Percentiles rank a stretch among this genome's conserved stretches.
Evolutionary conservation across 37 sponge, comb jelly and placozoan genomes (phyloP).

Genomic region (Beroe ovata): DNA sequence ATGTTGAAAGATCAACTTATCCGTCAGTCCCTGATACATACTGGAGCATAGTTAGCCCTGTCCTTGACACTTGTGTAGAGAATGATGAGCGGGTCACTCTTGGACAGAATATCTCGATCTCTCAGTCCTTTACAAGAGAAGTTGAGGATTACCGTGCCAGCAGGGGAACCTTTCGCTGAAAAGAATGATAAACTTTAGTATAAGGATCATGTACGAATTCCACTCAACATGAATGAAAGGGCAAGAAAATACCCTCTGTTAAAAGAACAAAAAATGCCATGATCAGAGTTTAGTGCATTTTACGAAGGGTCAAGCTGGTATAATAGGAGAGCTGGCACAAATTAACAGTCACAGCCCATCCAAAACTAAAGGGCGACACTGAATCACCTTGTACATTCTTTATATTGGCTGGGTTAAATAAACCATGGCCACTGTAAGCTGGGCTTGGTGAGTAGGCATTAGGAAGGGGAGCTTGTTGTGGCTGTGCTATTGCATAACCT

Average conservation of each 20-base stretch:
- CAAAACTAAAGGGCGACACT: no score
- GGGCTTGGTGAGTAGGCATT: conserved; percentile 8
- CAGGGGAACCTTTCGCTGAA: conserved; percentile 50
- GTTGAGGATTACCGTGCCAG: conserved; percentile 39
- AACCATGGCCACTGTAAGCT: conserved; percentile 12
- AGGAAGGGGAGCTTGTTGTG: conserved; percentile 7
- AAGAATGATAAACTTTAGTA: no score
- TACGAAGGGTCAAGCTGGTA: no score
- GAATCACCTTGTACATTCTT: conserved; percentile 42
- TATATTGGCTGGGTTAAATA: not conserved
- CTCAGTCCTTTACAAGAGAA: conserved; percentile 31
- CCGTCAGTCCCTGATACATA: no score
- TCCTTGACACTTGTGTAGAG: conserved; percentile 60
- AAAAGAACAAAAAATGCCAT: no score
- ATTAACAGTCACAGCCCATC: no score
- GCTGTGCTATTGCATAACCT: conserved; percentile 43
- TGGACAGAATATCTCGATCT: conserved; percentile 36
- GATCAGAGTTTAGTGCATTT: no score
- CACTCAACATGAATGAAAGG: no score
- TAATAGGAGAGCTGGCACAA: no score
- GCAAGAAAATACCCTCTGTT: no score
- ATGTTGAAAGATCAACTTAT: no score
- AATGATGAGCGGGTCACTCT: conserved; percentile 57
- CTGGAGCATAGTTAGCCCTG: conserved; percentile 41
- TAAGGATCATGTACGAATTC: no score